Base-by-base conservation (phyloP, 2,113 vertebrate genomes). In the Oreotrochilus melanogaster region DNA sequence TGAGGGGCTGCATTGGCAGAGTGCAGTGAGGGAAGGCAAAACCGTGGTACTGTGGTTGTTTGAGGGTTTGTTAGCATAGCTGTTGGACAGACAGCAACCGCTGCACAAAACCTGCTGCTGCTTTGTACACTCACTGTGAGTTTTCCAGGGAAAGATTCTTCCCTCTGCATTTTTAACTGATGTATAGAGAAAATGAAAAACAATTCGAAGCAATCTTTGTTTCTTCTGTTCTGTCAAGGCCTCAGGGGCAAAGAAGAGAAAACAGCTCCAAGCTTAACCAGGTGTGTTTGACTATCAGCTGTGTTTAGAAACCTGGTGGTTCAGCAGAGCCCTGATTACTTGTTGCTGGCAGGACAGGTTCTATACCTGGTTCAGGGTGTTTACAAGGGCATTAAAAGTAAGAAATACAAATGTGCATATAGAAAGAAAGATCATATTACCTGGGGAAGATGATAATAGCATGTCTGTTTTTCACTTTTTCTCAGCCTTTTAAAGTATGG, bases 121-220 rank as follows among this genome's bases (percentile, higher is more conserved):
- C 4, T 72, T 66, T 67, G 9, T 73, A 25, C 4, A 2, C 18
- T 94, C 27, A 6, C 23, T 0, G 0, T 18, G 12, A 37, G 56
- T 45, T 74, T 90, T 70, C 31, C 42, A 50, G 58, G 35, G 30
- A 51, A 79, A n/a, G 6, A 5, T 9, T n/a, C 28, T 14, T 47
- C 22, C 30, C 14, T 37, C 5, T 30, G 9, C 65, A 2, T 86
- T 90, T 88, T 92, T 53, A 78, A 67, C 23, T 35, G 39, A 45
- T 33, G 6, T 62, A 6, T 31, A 45, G 13, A 39, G 37, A 83
- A 62, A 48, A 58, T 28, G 10, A 81, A 92, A 57, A 10, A 21
- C 33, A 15, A 7, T 85, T 89, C 73, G 28, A 73, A 94, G 31
- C 43, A 17, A 25, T 42, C 42, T 78, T 75, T 78, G 11, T 78